A percentile compares a stretch with the other conserved stretches of the same genome.
phyloP scores from a whole-genome alignment of 2,888 invertebrate species.

The Napeogenes sylphis region DNA sequence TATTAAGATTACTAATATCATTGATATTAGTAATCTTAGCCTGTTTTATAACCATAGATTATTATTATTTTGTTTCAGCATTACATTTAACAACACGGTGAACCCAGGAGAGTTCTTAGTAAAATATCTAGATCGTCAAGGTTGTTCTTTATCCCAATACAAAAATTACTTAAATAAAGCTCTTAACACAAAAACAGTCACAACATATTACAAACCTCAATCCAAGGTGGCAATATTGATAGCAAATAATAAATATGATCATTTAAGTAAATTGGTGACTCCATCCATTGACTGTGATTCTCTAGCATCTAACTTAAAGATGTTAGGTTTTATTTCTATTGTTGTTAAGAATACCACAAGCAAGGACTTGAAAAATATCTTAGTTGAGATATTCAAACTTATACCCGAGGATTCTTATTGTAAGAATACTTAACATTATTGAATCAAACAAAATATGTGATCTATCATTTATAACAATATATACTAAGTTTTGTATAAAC shows the following conservation, averaged over 20 bases:
- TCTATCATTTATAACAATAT: no score
- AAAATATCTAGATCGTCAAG: slow-evolving; percentile 54
- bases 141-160: slow-evolving; percentile 49
- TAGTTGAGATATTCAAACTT: slow-evolving; percentile 45
- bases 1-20: not conserved
- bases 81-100: slow-evolving; percentile 42
- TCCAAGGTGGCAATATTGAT: slow-evolving; percentile 67
- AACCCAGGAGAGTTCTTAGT: slow-evolving; percentile 61
- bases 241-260: slow-evolving; percentile 62
- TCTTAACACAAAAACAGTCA: slow-evolving; percentile 42
- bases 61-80: slow-evolving; percentile 38
- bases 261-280: slow-evolving; percentile 61
- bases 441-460: not conserved
- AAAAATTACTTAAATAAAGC: slow-evolving; percentile 42
- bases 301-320: slow-evolving; percentile 51
- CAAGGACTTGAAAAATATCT: slow-evolving; percentile 43
- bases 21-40: not conserved
- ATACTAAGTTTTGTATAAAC: not conserved
- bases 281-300: slow-evolving; percentile 66
- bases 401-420: slow-evolving; percentile 66
- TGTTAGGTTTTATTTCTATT: slow-evolving; percentile 59
- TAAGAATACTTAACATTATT: slow-evolving; percentile 42
- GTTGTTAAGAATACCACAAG: slow-evolving; percentile 54
- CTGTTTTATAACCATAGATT: not conserved
- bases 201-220: slow-evolving; percentile 55